Evolutionary conservation across 2,888 invertebrate species (phyloP), one percentile per base, ranked within the genome.

Genomic region (Elysia crispata): DNA sequence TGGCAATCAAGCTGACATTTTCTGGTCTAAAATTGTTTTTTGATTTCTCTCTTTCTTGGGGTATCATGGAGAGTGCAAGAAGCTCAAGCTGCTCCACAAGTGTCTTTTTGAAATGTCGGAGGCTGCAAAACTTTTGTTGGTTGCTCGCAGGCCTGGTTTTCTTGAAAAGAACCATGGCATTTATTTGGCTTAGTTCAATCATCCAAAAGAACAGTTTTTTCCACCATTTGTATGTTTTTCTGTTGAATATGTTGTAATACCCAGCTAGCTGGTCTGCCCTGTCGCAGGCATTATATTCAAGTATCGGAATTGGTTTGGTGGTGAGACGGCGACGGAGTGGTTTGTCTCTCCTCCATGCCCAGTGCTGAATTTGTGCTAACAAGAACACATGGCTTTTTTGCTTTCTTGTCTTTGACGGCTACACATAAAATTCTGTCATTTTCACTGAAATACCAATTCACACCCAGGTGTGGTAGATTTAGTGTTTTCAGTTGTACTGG

Each of bases 181-280:
- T 66, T 18, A 66, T 25, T 28, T 66, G 67, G 20, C 18, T 20
- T 15, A 66, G 67, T 30, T 66, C 67, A n/a, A 66, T 18, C 20
- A 25, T 66, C 31, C 67, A 66, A 30, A 25, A 28, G 67, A 30
- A 66, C 25, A 66, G 60, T 23, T 60, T 30, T 30, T 66, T 66
- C 67, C 67, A 28, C 67, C 67, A 66, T 28, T 66, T 66, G 67
- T 66, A 66, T 6, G 67, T 28, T 30, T 66, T 66, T 25, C 67
- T 25, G 5, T 30, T 25, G 25, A 66, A 66, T 8, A 66, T 8
- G 18, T 18, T 66, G 67, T 66, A 8, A 66, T 66, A 66, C 5
- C 67, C 67, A 28, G 67, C 67, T 20, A 25, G 18, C 25, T 66
- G 67, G 67, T 66, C 67, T 18, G 30, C 67, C 5, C 67, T 25